Conservation (phyloP, 1,140 invertebrate genomes). For the Idris sp. region DNA sequence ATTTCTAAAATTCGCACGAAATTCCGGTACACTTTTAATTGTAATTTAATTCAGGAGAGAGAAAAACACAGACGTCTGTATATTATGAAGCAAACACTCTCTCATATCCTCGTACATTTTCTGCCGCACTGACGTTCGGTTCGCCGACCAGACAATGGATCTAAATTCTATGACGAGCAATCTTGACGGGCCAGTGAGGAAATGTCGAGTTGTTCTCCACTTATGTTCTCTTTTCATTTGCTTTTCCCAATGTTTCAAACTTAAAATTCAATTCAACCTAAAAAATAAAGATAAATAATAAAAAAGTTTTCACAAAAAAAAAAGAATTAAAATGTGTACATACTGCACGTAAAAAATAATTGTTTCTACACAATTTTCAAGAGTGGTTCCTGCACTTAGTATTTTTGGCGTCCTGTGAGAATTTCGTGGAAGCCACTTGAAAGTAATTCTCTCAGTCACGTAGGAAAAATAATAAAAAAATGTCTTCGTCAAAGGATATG, state of each 20-base stretch:
- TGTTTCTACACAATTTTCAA: constrained; percentile 23
- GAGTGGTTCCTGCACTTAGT: constrained; percentile 16
- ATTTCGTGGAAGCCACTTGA: constrained; percentile 27
- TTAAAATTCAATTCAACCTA: too few relatives aligned
- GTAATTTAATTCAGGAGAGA: constrained; percentile 22
- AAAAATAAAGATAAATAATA: too few relatives aligned
- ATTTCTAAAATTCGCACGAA: constrained; percentile 26
- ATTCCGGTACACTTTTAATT: constrained; percentile 33
- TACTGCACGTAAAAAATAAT: constrained; percentile 45
- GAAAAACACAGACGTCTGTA: constrained; percentile 29
- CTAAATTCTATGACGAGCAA: constrained; percentile 61
- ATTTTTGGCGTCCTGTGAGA: constrained; percentile 21
- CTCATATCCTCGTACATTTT: constrained; percentile 65
- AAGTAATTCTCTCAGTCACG: constrained; percentile 29
- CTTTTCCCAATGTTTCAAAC: too few relatives aligned
- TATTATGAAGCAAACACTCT: too few relatives aligned
- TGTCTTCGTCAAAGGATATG: constrained; percentile 4
- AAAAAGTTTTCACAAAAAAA: constrained; percentile 53
- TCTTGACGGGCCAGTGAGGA: too few relatives aligned
- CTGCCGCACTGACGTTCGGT: constrained; percentile 50
- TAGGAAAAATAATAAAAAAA: too few relatives aligned
- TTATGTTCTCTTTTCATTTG: too few relatives aligned
- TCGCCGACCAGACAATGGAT: constrained; percentile 55
- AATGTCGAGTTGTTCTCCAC: constrained; percentile 53
- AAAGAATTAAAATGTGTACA: too few relatives aligned